These are phyloP conservation scores for Varecia variegata DNA, from an alignment of 2,797 vertebrate species.

Conservation along the genomic window DNA sequence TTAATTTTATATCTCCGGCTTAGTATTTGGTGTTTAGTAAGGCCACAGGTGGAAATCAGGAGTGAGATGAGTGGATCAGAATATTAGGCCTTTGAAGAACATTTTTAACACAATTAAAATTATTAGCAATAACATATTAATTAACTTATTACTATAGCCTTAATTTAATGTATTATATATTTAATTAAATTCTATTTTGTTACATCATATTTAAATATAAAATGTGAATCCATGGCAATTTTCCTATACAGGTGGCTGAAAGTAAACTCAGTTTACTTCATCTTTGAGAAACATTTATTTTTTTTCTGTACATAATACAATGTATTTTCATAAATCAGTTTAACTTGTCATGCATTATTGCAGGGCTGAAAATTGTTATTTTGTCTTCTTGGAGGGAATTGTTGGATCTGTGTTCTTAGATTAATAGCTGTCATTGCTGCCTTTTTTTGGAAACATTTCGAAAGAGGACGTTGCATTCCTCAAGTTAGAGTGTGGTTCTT, in stretches of 20 bases:
- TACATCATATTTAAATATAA: neutral
- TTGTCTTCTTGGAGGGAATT: neutral
- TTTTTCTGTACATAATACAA: neutral
- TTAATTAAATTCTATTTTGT: neutral
- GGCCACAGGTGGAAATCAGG: neutral
- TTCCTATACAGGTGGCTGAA: neutral
- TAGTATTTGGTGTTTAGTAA: neutral
- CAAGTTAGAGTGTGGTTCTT: neutral
- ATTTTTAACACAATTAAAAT: slow-evolving; percentile 17
- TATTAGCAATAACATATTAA: neutral
- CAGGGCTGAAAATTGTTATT: neutral
- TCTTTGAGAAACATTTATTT: slow-evolving; percentile 1
- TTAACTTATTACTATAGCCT: neutral
- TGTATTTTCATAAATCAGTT: neutral
- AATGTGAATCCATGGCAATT: neutral
- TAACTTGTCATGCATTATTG: neutral
- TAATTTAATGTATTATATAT: neutral
- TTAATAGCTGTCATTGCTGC: neutral
- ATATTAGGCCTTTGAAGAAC: neutral
- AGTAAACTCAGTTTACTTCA: neutral
- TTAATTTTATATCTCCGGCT: neutral
- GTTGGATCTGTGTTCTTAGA: neutral
- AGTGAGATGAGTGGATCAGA: neutral
- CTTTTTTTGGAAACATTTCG: neutral
- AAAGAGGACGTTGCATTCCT: neutral